A percentile compares a stretch with the other conserved stretches of the same genome.
These are phyloP conservation scores for Exaiptasia diaphana DNA, from an alignment of 64 coral and sea anemone genomes.

Conservation along the genomic window DNA sequence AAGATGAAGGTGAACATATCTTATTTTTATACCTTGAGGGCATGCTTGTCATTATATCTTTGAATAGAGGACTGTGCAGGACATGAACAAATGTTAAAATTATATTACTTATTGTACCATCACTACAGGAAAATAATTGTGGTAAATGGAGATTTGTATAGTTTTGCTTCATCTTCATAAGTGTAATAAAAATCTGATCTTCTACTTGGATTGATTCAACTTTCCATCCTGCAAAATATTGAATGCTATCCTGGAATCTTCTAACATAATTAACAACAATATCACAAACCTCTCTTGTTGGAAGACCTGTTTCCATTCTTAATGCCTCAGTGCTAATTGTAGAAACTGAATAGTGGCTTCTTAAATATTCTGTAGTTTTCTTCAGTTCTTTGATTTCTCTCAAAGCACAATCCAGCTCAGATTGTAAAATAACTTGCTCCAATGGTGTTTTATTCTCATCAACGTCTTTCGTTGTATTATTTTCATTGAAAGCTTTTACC, in stretches of 20 bases:
- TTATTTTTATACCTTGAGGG: constrained; percentile 19
- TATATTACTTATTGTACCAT: constrained; percentile 32
- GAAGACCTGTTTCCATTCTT: constrained; percentile 53
- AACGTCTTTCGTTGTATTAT: not conserved
- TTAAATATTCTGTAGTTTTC: not conserved
- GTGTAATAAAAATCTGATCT: constrained; percentile 51
- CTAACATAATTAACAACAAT: constrained; percentile 40
- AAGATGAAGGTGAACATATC: constrained; percentile 11
- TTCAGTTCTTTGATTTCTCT: constrained; percentile 25
- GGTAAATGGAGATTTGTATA: constrained; percentile 39
- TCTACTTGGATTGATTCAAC: constrained; percentile 21
- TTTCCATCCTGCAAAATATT: constrained; percentile 42
- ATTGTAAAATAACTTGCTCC: constrained; percentile 32
- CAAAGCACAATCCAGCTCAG: constrained; percentile 6
- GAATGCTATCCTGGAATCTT: constrained; percentile 17
- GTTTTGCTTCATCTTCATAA: constrained; percentile 42
- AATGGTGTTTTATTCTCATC: constrained; percentile 5
- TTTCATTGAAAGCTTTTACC: no score
- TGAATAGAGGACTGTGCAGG: constrained; percentile 12
- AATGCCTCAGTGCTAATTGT: constrained; percentile 17
- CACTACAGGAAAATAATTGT: constrained; percentile 48
- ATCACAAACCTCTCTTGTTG: constrained; percentile 34
- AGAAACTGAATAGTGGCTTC: constrained; percentile 29
- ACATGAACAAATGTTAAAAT: constrained; percentile 36
- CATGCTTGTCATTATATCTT: constrained; percentile 8